Evolutionary conservation across 2,797 vertebrate genomes (phyloP), one percentile per base, ranked within the genome.

Genomic region (Chromobotia macracanthus): DNA sequence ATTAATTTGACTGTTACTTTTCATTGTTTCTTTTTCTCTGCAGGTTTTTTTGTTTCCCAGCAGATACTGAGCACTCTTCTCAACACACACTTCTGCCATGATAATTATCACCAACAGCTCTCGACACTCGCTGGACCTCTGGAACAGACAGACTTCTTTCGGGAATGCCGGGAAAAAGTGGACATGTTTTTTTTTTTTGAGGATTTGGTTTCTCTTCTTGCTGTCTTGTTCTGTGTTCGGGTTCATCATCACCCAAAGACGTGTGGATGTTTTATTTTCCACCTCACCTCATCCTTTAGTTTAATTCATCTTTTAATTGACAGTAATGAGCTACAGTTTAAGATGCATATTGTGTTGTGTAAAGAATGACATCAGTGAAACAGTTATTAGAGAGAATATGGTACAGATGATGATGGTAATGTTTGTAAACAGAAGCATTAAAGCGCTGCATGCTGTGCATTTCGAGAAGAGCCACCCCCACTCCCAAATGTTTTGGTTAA

Each of bases 381-480:
- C 84, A 89, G 90, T 92, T 90, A 79, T 90, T 90, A 88, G 92
- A 90, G 90, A 88, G 88, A 80, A 80, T 87, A 80, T 84, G 80
- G 83, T 84, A 86, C 87, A 80, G 82, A 87, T 85, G 51, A 82
- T 87, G 76, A 80, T 83, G 88, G 48, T 64, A 70, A 51, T n/a
- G n/a, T n/a, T n/a, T n/a, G n/a, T n/a, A 38, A 80, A 13, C 55
- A 28, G 1, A 16, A 13, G n/a, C n/a, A n/a, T n/a, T n/a, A n/a
- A n/a, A n/a, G n/a, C n/a, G n/a, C n/a, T n/a, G 56, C 56, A 96
- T 95, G 96, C 92, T 94, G 91, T 90, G 91, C 84, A 90, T 89
- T 61, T 78, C 28, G 4, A 87, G 80, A 70, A n/a, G n/a, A 84
- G 87, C 84, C 85, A 75, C 48, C 85, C 38, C n/a, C n/a, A n/a